Conservation (phyloP, 2,888 invertebrate species). For the Orthosia cruda region DNA sequence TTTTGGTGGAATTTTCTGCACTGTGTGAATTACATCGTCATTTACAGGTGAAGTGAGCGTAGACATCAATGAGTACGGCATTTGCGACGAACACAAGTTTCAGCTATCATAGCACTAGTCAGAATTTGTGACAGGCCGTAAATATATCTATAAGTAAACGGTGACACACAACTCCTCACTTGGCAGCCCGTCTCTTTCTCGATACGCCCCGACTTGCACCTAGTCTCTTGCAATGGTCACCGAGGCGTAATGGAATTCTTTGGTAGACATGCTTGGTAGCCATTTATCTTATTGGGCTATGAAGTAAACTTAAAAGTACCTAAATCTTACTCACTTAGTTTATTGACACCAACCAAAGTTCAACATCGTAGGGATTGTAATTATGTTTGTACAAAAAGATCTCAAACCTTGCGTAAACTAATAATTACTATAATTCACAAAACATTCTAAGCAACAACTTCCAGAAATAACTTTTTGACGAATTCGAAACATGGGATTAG, state of each 20-base stretch:
- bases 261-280: neutral
- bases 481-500: slow-evolving; percentile 35
- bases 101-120: no score
- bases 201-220: no score
- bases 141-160: no score
- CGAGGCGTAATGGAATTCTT: no score
- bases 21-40: neutral
- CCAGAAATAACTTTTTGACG: slow-evolving; percentile 36
- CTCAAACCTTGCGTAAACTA: slow-evolving; percentile 24
- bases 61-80: no score
- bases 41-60: neutral
- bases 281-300: neutral
- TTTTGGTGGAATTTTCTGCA: neutral
- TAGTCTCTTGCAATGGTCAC: no score
- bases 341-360: neutral
- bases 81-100: no score
- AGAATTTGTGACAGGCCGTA: no score
- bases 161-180: no score
- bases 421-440: slow-evolving; percentile 33
- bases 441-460: slow-evolving; percentile 41
- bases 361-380: neutral
- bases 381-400: slow-evolving; percentile 16
- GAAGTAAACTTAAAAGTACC: neutral
- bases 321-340: neutral
- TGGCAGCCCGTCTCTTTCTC: no score